Conservation (phyloP, 2,888 invertebrate genomes). For the Leucozona laternaria region DNA sequence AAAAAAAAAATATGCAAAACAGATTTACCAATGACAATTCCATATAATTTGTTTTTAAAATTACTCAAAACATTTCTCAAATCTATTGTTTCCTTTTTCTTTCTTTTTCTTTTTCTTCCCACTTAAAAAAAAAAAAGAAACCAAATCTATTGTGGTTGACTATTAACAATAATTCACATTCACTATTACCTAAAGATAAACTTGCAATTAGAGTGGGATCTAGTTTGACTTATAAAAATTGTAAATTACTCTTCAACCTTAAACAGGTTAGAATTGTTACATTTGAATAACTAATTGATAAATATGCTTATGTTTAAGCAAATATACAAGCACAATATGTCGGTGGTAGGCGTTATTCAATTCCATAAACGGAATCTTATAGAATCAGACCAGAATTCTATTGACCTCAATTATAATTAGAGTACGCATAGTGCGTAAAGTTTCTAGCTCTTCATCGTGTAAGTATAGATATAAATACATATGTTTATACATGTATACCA, state of each 20-base stretch:
- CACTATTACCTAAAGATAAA: not conserved
- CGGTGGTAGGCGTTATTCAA: constrained; percentile 47
- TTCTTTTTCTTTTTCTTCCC: not conserved
- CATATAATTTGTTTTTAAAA: not conserved
- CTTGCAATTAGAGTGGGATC: constrained; percentile 28
- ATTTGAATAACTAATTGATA: constrained; percentile 39
- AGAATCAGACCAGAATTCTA: constrained; percentile 47
- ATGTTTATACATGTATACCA: no score
- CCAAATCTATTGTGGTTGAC: not conserved
- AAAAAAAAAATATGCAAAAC: no score
- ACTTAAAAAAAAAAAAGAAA: not conserved
- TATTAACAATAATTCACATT: constrained; percentile 12
- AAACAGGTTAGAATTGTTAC: constrained; percentile 4
- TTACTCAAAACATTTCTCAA: not conserved
- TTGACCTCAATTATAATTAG: constrained; percentile 54
- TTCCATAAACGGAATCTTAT: constrained; percentile 42
- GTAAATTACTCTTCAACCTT: constrained; percentile 6
- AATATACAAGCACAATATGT: not conserved
- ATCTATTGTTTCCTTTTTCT: not conserved
- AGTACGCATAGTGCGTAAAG: constrained; percentile 21
- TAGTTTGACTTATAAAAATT: constrained; percentile 41
- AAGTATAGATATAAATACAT: no score
- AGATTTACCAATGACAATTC: no score
- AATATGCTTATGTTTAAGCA: constrained; percentile 11
- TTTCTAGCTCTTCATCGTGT: not conserved